Evolutionary conservation across 2,888 invertebrate species (phyloP).

Genomic region (Pedicia rivosa): DNA sequence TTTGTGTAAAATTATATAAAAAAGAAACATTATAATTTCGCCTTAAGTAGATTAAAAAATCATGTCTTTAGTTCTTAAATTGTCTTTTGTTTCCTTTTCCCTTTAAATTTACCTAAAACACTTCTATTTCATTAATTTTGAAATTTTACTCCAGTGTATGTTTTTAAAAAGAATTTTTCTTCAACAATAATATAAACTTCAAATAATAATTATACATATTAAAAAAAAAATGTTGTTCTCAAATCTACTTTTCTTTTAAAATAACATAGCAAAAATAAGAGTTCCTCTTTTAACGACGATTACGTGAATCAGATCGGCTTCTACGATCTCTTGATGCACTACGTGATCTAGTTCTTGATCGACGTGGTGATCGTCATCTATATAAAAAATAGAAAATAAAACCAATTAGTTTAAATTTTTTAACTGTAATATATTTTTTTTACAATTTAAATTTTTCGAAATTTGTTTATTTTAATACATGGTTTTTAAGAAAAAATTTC

Average conservation of each 20-base stretch:
- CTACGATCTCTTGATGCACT: conserved; percentile 36
- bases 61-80: too few species aligned
- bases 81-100: too few species aligned
- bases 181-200: neutral
- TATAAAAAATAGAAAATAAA: conserved; percentile 13
- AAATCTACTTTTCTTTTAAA: neutral
- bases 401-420: conserved; percentile 6
- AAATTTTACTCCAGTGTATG: too few species aligned
- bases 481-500: too few species aligned
- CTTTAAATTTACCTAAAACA: too few species aligned
- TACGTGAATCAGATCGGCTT: conserved; percentile 40
- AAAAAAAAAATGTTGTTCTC: conserved; percentile 2
- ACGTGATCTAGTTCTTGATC: conserved; percentile 32
- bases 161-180: neutral
- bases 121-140: too few species aligned
- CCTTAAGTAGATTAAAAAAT: too few species aligned
- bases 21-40: too few species aligned
- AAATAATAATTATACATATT: neutral
- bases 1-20: too few species aligned
- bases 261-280: neutral
- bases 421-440: neutral
- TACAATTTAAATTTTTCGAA: neutral
- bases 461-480: too few species aligned
- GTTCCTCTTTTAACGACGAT: conserved; percentile 31
- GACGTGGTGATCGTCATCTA: conserved; percentile 30